Conservation (phyloP, 1,140 invertebrate genomes). For the Antheraea mylitta region DNA sequence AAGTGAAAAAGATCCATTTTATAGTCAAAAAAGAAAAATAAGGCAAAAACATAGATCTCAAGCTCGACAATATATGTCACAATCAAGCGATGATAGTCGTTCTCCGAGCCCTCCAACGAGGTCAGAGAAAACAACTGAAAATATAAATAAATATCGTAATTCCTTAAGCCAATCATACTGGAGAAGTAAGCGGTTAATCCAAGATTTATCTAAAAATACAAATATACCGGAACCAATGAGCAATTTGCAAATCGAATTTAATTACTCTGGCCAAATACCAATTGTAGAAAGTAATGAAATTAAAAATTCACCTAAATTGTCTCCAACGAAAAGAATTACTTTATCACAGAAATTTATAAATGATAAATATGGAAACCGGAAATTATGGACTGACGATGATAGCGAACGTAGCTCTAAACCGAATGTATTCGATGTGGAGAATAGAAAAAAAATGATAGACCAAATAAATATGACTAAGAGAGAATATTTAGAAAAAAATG, state of each 20-base stretch:
- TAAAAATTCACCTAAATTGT: constrained; percentile 61
- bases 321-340: constrained; percentile 60
- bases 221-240: constrained; percentile 46
- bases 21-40: constrained; percentile 82
- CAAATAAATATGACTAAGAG: constrained; percentile 56
- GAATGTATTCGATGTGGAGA: constrained; percentile 52
- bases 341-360: constrained; percentile 78
- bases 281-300: constrained; percentile 43
- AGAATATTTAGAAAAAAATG: constrained; percentile 49
- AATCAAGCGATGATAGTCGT: constrained; percentile 81
- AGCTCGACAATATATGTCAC: constrained; percentile 75
- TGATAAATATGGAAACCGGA: constrained; percentile 76
- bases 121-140: constrained; percentile 50
- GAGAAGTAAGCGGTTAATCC: constrained; percentile 64
- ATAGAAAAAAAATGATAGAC: constrained; percentile 60
- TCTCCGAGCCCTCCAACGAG: constrained; percentile 73
- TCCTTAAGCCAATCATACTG: constrained; percentile 75
- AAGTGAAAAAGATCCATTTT: constrained; percentile 87
- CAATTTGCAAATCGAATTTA: constrained; percentile 52
- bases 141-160: constrained; percentile 51
- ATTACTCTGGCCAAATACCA: constrained; percentile 54
- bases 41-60: constrained; percentile 78
- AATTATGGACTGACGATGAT: constrained; percentile 66
- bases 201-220: constrained; percentile 49
- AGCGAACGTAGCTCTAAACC: constrained; percentile 53